A percentile compares a stretch with the other conserved stretches of the same genome.
Evolutionary conservation across 2,888 invertebrate species (phyloP).

Genomic region (Candidula unifasciata): DNA sequence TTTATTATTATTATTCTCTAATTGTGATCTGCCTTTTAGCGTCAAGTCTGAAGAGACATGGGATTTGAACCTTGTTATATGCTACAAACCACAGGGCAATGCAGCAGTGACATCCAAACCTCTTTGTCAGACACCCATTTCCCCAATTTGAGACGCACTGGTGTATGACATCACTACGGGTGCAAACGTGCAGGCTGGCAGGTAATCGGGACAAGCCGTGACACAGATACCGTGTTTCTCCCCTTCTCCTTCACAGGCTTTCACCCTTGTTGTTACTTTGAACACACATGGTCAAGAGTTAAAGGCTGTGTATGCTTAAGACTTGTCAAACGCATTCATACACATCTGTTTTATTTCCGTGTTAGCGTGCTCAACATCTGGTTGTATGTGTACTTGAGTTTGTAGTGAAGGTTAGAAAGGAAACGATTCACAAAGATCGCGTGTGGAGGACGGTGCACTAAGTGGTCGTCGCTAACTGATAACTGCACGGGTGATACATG

Average conservation of each 20-base stretch:
- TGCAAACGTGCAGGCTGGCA: constrained; percentile 38
- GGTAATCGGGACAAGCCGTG: constrained; percentile 31
- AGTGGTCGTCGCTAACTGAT: too few species aligned
- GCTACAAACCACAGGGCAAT: too few species aligned
- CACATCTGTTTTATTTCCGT: not conserved
- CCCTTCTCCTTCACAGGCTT: not conserved
- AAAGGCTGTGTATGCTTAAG: not conserved
- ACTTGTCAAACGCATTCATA: not conserved
- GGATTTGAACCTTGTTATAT: too few species aligned
- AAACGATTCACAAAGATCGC: too few species aligned
- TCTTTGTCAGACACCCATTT: too few species aligned
- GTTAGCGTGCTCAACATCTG: not conserved
- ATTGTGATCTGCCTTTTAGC: too few species aligned
- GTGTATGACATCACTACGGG: constrained; percentile 32
- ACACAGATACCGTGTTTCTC: constrained; percentile 15
- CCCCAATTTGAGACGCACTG: not conserved
- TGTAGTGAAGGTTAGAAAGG: not conserved
- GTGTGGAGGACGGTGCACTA: too few species aligned
- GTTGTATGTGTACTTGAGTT: not conserved
- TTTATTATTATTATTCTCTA: too few species aligned
- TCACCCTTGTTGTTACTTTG: not conserved
- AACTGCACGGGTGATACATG: too few species aligned
- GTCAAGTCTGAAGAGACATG: too few species aligned
- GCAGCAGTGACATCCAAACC: too few species aligned
- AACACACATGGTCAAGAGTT: constrained; percentile 7